Evolutionary conservation across 2,113 vertebrate species (phyloP).

Genomic region (Anarhynchus alexandrinus): DNA sequence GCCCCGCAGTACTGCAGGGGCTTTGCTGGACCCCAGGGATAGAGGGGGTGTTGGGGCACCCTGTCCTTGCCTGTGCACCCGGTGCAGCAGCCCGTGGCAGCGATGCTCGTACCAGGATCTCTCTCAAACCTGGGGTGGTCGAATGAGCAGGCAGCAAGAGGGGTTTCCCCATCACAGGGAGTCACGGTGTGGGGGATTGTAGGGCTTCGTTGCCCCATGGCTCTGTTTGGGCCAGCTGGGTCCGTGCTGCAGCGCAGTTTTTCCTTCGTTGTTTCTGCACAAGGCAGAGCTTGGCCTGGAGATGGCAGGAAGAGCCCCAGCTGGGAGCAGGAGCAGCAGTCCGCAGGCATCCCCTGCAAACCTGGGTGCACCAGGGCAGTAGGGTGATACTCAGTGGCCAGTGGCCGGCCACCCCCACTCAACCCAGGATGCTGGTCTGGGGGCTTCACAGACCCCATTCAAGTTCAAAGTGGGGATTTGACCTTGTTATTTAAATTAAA

Average conservation of each 20-base stretch:
- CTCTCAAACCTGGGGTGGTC: not conserved
- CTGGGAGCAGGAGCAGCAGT: not conserved
- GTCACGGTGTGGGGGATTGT: fast-evolving
- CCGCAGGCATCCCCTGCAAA: not conserved
- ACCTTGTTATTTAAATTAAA: not conserved
- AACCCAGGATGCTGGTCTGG: not conserved
- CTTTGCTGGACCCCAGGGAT: not conserved
- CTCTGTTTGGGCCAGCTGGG: not conserved
- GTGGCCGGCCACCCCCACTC: not conserved
- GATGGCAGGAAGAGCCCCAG: not conserved
- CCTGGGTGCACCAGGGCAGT: not conserved
- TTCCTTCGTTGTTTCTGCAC: not conserved
- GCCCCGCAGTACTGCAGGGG: too few relatives aligned
- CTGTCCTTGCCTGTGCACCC: fast-evolving
- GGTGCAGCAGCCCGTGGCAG: not conserved
- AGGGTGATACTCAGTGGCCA: not conserved
- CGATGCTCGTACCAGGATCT: not conserved
- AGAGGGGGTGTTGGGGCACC: not conserved
- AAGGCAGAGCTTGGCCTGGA: not conserved
- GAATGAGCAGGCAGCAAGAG: not conserved
- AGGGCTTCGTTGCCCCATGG: not conserved
- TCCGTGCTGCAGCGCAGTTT: not conserved
- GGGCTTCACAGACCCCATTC: not conserved
- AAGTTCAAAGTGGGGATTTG: not conserved
- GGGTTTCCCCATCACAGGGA: fast-evolving